Evolutionary conservation across 2,888 invertebrate genomes (phyloP), one percentile per base, ranked within the genome.

Genomic region (Drosophila picticornis): DNA sequence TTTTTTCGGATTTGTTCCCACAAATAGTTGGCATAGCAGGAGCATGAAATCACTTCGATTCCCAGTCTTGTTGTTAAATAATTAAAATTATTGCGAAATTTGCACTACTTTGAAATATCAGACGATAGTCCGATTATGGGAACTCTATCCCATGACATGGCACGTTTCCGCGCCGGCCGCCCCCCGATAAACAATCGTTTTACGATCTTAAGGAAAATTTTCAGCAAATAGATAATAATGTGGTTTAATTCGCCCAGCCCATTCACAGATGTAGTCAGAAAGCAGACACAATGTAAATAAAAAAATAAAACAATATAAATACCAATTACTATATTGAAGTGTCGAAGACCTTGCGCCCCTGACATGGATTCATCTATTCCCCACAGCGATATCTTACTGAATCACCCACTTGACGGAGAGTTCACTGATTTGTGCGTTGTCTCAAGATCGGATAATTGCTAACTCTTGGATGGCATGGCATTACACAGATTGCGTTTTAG

Each of bases 131-230:
- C 36, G 67, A 50, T n/a, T 27, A 27, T 66, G 32, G 16, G 55
- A 67, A 65, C 16, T 13, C 36, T 60, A 36, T 32, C 25, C 40
- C 58, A 57, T 63, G 59, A 66, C 57, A 51, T 27, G 31, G 57
- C 75, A 77, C 77, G 67, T 75, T 75, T 59, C 25, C 43, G 36
- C 70, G 59, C 72, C 75, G 68, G 48, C 29, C 65, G 58, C 38
- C 29, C 27, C 51, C 73, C 25, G 34, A 55, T 55, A 55, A 56
- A 75, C 77, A 88, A 79, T 72, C 43, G n/a, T 5, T 84, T 84
- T 86, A 85, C 50, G 74, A 62, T 66, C 53, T 71, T 29, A 62
- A 74, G 87, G 84, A 86, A 85, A 86, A 60, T 86, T 85, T 85
- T 75, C 59, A 46, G 63, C 66, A 70, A 77, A 67, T 36, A 88